Evolutionary conservation across 92 coral and sea anemone species (phyloP).

Genomic region (Phenganax subtilis): DNA sequence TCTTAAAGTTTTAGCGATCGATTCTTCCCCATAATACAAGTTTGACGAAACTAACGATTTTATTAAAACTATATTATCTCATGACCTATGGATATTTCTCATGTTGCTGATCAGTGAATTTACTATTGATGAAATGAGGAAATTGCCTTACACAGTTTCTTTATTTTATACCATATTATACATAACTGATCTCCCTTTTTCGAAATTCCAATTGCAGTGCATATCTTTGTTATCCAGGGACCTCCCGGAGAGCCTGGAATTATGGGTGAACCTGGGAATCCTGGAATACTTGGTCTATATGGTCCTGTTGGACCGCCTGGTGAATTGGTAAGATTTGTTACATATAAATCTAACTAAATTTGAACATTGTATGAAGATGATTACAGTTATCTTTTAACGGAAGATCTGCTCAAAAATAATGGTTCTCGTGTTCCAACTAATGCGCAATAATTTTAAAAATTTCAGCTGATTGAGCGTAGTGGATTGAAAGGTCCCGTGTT

Average conservation of each 20-base stretch:
- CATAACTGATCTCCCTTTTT: too few species aligned
- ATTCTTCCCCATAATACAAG: too few species aligned
- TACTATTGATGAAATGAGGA: too few species aligned
- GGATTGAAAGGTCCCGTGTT: conserved; percentile 19
- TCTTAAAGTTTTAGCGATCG: too few species aligned
- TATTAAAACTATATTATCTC: background rate
- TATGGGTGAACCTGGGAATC: conserved; percentile 11
- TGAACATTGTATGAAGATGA: too few species aligned
- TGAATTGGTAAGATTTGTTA: background rate
- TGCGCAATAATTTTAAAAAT: background rate
- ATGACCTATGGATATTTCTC: background rate
- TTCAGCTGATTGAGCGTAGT: conserved; percentile 7
- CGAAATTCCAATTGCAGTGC: too few species aligned
- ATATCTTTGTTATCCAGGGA: background rate
- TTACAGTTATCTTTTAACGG: background rate
- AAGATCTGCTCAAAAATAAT: background rate
- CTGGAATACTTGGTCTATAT: conserved; percentile 3
- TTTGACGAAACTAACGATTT: too few species aligned
- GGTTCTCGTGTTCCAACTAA: background rate
- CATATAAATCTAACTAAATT: too few species aligned
- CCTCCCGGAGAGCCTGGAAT: conserved; percentile 20
- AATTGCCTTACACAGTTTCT: too few species aligned
- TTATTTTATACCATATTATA: too few species aligned
- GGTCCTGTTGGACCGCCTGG: conserved; percentile 28
- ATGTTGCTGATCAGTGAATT: too few species aligned